Percentiles rank a stretch among this genome's conserved stretches.
These are phyloP conservation scores for Papilio demoleus DNA, from an alignment of 2,888 invertebrate genomes.

Conservation along the genomic window DNA sequence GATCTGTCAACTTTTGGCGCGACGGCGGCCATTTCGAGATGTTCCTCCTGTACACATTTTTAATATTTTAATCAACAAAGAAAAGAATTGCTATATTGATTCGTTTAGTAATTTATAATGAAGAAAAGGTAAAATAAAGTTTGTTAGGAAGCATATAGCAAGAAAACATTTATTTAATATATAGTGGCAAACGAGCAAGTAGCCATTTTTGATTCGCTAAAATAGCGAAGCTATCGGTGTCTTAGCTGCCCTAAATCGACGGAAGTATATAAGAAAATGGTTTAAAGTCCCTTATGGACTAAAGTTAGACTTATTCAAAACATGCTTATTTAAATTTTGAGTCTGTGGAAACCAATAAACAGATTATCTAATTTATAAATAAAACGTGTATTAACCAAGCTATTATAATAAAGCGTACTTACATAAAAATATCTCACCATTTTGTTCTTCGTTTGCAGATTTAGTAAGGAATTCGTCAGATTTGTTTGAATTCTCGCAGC, in stretches of 20 bases:
- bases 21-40: slow-evolving; percentile 65
- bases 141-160: not conserved
- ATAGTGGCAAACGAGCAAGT: too few species aligned
- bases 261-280: too few species aligned
- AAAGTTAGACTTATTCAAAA: too few species aligned
- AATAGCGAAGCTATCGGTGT: too few species aligned
- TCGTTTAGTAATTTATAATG: too few species aligned
- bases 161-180: not conserved
- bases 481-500: slow-evolving; percentile 63
- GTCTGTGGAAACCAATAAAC: too few species aligned
- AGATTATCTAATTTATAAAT: too few species aligned
- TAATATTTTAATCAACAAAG: not conserved
- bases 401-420: not conserved
- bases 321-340: too few species aligned
- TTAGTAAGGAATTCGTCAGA: slow-evolving; percentile 50
- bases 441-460: slow-evolving; percentile 52
- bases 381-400: not conserved
- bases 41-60: slow-evolving; percentile 38
- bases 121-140: not conserved
- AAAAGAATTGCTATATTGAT: not conserved
- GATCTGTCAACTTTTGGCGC: slow-evolving; percentile 60
- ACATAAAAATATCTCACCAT: slow-evolving; percentile 57
- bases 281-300: too few species aligned
- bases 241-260: too few species aligned
- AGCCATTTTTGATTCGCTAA: too few species aligned